Conservation (phyloP, 2,888 invertebrate genomes). For the Argyra leucocephala region DNA sequence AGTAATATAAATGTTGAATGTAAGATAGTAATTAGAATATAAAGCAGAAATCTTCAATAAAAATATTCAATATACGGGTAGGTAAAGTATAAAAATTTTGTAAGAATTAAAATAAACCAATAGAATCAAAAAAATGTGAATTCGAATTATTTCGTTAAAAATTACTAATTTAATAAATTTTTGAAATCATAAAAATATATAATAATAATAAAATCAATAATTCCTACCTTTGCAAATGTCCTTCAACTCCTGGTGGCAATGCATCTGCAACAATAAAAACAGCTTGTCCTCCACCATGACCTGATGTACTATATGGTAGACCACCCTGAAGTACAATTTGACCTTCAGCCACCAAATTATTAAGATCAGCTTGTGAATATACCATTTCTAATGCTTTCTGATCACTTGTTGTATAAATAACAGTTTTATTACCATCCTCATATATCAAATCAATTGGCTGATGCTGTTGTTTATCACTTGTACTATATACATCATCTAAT, state of each 20-base stretch:
- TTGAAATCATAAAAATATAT: too few relatives aligned
- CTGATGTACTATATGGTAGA: conserved; percentile 39
- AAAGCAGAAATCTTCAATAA: too few relatives aligned
- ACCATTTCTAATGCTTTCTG: conserved; percentile 68
- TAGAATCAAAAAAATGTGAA: too few relatives aligned
- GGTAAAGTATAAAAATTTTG: too few relatives aligned
- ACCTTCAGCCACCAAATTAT: conserved; percentile 40
- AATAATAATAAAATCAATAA: conserved; percentile 24
- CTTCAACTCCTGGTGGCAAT: conserved; percentile 37
- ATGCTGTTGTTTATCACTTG: conserved; percentile 12
- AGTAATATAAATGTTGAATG: too few relatives aligned
- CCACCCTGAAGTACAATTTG: conserved; percentile 44
- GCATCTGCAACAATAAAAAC: conserved; percentile 42
- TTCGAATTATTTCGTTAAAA: too few relatives aligned
- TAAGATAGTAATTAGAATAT: too few relatives aligned
- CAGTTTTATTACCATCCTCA: conserved; percentile 75
- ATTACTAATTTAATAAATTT: too few relatives aligned
- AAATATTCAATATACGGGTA: too few relatives aligned
- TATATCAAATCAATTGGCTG: conserved; percentile 69
- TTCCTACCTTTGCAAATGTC: conserved; percentile 43
- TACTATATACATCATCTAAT: neutral
- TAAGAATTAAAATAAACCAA: too few relatives aligned
- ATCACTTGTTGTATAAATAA: conserved; percentile 69
- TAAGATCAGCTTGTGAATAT: conserved; percentile 41
- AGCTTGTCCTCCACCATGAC: conserved; percentile 36